Conservation (phyloP, 53 echinoderm and acorn worm genomes). For the Mesocentrotus franciscanus region DNA sequence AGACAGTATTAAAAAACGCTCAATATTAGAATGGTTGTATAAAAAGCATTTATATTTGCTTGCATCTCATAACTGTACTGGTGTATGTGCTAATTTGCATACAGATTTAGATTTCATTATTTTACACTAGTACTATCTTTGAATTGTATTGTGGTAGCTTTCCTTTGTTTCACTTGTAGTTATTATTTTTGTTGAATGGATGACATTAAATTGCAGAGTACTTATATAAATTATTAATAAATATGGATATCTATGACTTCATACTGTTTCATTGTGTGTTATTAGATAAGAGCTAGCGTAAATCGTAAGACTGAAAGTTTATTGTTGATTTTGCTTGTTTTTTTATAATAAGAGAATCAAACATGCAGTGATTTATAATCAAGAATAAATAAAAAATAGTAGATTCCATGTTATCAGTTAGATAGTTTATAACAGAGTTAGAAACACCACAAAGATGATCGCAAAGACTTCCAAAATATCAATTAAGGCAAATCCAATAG, state of each 20-base stretch:
- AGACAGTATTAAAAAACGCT: background rate
- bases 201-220: constrained; percentile 20
- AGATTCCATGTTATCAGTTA: too few relatives aligned
- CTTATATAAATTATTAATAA: constrained; percentile 28
- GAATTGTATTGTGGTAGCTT: background rate
- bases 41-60: background rate
- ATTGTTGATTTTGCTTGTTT: background rate
- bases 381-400: too few relatives aligned
- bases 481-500: too few relatives aligned
- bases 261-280: background rate
- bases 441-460: too few relatives aligned
- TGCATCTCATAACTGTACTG: background rate
- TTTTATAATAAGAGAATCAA: too few relatives aligned
- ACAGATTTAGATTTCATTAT: background rate
- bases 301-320: background rate
- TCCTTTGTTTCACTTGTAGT: background rate
- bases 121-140: background rate
- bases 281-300: background rate
- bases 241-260: background rate
- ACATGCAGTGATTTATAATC: too few relatives aligned
- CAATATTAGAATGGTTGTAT: background rate
- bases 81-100: background rate
- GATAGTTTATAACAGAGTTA: too few relatives aligned
- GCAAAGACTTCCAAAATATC: too few relatives aligned
- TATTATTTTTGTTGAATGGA: background rate